Conservation (phyloP, 2,888 invertebrate genomes). For the Sinhomidia bicolor region DNA sequence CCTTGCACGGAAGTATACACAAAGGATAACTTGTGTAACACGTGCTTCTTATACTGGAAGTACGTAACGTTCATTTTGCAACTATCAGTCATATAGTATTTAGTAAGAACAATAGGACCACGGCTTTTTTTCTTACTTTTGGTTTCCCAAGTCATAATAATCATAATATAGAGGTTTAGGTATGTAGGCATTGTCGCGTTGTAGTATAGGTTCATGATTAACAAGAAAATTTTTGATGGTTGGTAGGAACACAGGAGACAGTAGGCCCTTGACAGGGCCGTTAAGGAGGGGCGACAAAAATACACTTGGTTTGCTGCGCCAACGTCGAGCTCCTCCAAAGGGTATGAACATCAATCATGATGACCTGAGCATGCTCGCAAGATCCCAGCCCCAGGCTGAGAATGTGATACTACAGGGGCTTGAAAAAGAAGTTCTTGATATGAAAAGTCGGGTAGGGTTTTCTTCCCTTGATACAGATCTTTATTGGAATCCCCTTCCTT, state of each 20-base stretch:
- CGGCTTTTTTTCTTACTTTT: slow-evolving; percentile 19
- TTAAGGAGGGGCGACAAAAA: slow-evolving; percentile 80
- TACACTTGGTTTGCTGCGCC: slow-evolving; percentile 81
- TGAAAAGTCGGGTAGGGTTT: slow-evolving; percentile 97
- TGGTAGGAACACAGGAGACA: slow-evolving; percentile 89
- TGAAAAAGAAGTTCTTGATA: slow-evolving; percentile 96
- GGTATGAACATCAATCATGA: slow-evolving; percentile 99
- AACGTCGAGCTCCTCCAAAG: slow-evolving; percentile 93
- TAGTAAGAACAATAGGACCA: slow-evolving; percentile 52
- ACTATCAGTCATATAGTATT: slow-evolving; percentile 84
- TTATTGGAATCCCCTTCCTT: not conserved
- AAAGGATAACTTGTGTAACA: slow-evolving; percentile 90
- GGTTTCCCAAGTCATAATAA: slow-evolving; percentile 12
- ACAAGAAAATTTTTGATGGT: slow-evolving; percentile 72
- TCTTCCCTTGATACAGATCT: slow-evolving; percentile 27
- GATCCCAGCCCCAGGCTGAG: slow-evolving; percentile 88
- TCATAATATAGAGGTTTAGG: not conserved
- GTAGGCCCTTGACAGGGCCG: slow-evolving; percentile 89
- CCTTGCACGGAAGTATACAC: slow-evolving; percentile 88
- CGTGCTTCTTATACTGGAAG: slow-evolving; percentile 94
- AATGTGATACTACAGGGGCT: slow-evolving; percentile 94
- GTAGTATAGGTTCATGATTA: slow-evolving; percentile 60
- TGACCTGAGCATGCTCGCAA: slow-evolving; percentile 95
- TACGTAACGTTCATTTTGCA: slow-evolving; percentile 83
- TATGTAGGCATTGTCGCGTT: slow-evolving; percentile 10